Base-by-base conservation (phyloP, 2,797 vertebrate genomes). In the Etheostoma perlongum region DNA sequence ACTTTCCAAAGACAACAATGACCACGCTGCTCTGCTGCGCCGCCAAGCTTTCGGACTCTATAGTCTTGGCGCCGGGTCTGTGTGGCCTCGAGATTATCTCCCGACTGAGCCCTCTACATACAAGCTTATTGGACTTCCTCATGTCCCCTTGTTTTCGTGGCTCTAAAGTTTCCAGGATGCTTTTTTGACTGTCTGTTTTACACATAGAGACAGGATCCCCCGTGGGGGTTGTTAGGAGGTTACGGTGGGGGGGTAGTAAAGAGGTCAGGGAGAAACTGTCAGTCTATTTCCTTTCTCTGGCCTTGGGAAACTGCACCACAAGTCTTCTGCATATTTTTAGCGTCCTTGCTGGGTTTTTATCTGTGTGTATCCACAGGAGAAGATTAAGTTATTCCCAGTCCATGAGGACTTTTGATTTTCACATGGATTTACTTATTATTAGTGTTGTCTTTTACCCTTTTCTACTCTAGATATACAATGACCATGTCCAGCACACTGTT, bases 291-390 rank as follows among this genome's bases (percentile, higher is more conserved):
- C 95, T 95, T 94, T 94, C 87, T 85, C 93, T 89, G 92, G 93
- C 94, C 95, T 96, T 96, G 94, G 93, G 94, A 96, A 96, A 94
- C 89, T 93, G 89, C 89, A 94, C 91, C 91, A 88, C 94, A 92
- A 93, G 90, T 91, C 87, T 88, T 91, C 89, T 84, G 85, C 90
- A 91, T 92, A 94, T 94, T 95, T 93, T 93, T 92, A 92, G 92
- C 64, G 55, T 89, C 84, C 87, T 87, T 82, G 84, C 83, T 90
- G 85, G 68, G 73, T 87, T 91, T 92, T 83, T 87, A 74, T 87
- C 78, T 53, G 65, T 6, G 67, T 77, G 82, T 85, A 89, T 88
- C 79, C 88, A 84, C 83, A 81, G 67, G 84, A 91, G 82, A 84
- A 92, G 84, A 89, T 83, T 74, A 83, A 87, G 72, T 84, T 87